Conservation (phyloP, 2,797 vertebrate genomes). For the Trematomus bernacchii region DNA sequence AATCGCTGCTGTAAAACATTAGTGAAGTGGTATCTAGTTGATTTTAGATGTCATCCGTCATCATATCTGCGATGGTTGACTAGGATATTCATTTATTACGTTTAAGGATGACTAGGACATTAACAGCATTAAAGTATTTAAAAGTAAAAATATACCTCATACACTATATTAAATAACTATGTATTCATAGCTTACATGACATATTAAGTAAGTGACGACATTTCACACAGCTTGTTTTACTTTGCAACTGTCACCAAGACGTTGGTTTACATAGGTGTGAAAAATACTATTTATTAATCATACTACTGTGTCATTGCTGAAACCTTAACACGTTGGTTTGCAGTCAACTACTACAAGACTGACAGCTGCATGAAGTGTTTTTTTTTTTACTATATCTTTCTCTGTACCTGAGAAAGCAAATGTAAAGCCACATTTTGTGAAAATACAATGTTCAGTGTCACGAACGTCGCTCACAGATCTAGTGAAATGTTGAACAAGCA, state of each 20-base stretch:
- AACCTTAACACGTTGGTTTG: background rate
- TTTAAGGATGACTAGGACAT: background rate
- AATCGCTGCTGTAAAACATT: background rate
- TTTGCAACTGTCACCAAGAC: slow-evolving; percentile 9
- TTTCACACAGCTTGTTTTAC: background rate
- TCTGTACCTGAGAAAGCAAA: background rate
- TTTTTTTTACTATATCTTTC: no score
- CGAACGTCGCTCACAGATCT: background rate
- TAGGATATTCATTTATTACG: background rate
- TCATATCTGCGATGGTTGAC: background rate
- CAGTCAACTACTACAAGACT: slow-evolving; percentile 1
- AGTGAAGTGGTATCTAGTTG: background rate
- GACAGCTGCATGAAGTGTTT: background rate
- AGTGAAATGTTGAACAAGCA: background rate
- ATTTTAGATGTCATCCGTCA: background rate
- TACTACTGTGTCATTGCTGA: background rate
- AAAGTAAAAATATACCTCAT: background rate
- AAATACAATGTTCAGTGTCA: background rate
- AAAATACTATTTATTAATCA: background rate
- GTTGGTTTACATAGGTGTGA: slow-evolving; percentile 1
- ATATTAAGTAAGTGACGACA: slow-evolving; percentile 9
- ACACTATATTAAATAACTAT: background rate
- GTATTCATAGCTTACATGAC: background rate
- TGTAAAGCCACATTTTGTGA: background rate
- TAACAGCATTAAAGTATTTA: background rate